Evolutionary conservation across 2,797 vertebrate species (phyloP).

Genomic region (Phataginus tetradactyla): DNA sequence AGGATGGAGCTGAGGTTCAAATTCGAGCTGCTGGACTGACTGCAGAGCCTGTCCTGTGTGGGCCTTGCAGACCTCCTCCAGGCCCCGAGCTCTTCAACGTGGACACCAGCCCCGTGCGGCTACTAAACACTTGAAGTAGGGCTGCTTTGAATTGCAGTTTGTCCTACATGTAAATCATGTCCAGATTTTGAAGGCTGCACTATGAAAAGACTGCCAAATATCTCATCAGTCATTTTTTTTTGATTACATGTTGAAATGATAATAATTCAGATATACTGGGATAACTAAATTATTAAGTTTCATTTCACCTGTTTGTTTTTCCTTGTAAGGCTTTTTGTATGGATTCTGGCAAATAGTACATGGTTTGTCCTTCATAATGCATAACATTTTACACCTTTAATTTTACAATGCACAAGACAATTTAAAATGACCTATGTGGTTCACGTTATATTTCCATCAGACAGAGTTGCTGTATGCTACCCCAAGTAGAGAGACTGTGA

Average conservation of each 20-base stretch:
- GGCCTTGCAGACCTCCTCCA: rapidly evolving
- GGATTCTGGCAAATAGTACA: no score
- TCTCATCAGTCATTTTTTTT: background rate
- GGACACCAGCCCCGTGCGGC: background rate
- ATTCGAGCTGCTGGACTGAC: background rate
- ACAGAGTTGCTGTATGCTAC: no score
- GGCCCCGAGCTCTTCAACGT: rapidly evolving
- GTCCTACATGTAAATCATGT: background rate
- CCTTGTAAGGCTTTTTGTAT: background rate
- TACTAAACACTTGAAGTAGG: background rate
- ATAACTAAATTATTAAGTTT: background rate
- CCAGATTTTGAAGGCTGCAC: background rate
- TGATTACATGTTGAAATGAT: background rate
- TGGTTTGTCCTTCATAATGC: no score
- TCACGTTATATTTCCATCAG: background rate
- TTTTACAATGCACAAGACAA: background rate
- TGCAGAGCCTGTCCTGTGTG: background rate
- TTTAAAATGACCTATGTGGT: background rate
- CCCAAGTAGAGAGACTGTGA: background rate
- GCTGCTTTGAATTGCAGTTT: background rate
- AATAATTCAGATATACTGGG: background rate
- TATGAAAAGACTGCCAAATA: background rate
- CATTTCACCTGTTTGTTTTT: background rate
- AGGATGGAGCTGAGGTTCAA: background rate
- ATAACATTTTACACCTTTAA: no score